phyloP scores from a whole-genome alignment of 2,797 vertebrate genomes.

The Gymnoscopelus microlampas region DNA sequence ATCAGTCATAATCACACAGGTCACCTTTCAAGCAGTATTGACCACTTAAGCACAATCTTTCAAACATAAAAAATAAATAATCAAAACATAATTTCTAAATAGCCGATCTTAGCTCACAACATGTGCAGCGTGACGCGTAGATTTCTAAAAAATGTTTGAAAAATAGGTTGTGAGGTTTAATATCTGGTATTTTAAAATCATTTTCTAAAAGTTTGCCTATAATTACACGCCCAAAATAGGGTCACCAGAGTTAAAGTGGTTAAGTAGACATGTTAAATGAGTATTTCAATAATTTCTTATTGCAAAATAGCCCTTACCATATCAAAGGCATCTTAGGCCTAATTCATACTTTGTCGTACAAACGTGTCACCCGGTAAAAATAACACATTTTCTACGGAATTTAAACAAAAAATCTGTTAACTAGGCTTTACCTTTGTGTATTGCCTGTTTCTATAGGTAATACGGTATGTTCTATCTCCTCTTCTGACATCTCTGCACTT shows the following conservation, averaged over 20 bases:
- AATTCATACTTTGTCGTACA: not conserved
- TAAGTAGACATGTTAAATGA: too few relatives aligned
- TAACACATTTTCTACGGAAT: too few relatives aligned
- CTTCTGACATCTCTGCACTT: too few relatives aligned
- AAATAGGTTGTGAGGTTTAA: too few relatives aligned
- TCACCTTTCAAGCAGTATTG: constrained; percentile 1
- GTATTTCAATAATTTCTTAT: too few relatives aligned
- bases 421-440: not conserved
- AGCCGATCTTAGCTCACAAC: not conserved
- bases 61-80: not conserved
- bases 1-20: not conserved
- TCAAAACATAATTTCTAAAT: not conserved
- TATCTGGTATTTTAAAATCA: too few relatives aligned
- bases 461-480: not conserved
- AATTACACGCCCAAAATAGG: too few relatives aligned
- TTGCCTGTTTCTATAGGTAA: not conserved
- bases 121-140: not conserved
- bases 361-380: not conserved
- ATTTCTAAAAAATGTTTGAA: too few relatives aligned
- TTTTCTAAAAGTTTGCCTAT: too few relatives aligned
- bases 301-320: not conserved
- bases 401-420: too few relatives aligned
- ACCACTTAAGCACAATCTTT: not conserved
- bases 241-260: too few relatives aligned
- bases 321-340: not conserved